Conservation (phyloP, 2,888 invertebrate genomes). For the Cosmia pyralina region DNA sequence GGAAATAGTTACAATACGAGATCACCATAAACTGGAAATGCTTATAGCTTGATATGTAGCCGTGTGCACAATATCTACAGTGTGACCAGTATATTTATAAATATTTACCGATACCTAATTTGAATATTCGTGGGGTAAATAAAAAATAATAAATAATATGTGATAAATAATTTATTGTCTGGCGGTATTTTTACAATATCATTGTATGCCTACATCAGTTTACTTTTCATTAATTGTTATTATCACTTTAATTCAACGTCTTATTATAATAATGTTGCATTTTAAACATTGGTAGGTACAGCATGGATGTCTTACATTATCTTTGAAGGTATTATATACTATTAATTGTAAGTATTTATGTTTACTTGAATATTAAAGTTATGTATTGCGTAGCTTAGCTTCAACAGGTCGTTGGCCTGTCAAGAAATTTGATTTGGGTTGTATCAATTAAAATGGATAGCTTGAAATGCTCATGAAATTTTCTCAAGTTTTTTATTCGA, state of each 20-base stretch:
- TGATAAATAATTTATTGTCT: constrained; percentile 91
- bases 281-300: constrained; percentile 63
- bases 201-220: constrained; percentile 86
- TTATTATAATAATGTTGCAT: constrained; percentile 66
- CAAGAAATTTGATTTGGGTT: background rate
- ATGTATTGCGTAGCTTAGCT: background rate
- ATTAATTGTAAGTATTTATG: too few relatives aligned
- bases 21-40: too few relatives aligned
- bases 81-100: constrained; percentile 9
- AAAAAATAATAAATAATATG: constrained; percentile 77
- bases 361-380: too few relatives aligned
- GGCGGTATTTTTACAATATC: constrained; percentile 90
- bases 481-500: background rate
- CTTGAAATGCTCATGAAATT: background rate
- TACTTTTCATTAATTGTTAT: constrained; percentile 72
- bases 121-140: constrained; percentile 24
- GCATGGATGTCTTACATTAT: constrained; percentile 51
- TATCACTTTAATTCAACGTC: constrained; percentile 74
- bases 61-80: background rate
- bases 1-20: too few relatives aligned
- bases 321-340: background rate
- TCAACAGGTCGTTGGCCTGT: background rate
- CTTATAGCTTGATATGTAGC: too few relatives aligned
- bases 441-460: background rate
- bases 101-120: background rate